These are phyloP conservation scores for Bombus difficillimus DNA, from an alignment of 1,140 invertebrate genomes.

Conservation along the genomic window DNA sequence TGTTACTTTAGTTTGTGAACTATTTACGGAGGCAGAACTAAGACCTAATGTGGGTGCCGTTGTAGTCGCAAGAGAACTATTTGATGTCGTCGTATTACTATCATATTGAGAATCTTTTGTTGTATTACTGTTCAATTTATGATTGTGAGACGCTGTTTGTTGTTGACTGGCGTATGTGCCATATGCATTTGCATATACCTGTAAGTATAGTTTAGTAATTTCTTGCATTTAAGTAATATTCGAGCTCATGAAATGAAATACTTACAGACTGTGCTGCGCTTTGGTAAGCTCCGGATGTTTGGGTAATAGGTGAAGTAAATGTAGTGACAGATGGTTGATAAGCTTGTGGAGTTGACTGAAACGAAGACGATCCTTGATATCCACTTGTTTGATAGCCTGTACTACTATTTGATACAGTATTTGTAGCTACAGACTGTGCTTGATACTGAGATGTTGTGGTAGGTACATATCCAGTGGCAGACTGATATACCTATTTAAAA, in stretches of 20 bases:
- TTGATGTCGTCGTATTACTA: conserved; percentile 81
- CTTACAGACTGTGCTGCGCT: conserved; percentile 79
- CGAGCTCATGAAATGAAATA: not conserved
- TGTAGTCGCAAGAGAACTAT: conserved; percentile 81
- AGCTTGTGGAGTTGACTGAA: conserved; percentile 77
- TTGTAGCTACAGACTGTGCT: conserved; percentile 76
- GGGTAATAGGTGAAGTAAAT: conserved; percentile 79
- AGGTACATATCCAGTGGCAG: conserved; percentile 75
- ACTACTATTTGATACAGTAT: conserved; percentile 75
- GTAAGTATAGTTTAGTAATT: conserved; percentile 16
- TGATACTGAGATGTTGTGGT: conserved; percentile 80
- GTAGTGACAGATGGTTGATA: conserved; percentile 81
- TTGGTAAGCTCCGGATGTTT: conserved; percentile 77
- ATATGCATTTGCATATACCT: conserved; percentile 79
- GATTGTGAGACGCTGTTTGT: conserved; percentile 79
- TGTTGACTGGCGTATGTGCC: conserved; percentile 76
- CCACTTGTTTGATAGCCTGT: conserved; percentile 76
- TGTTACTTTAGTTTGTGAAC: conserved; percentile 81
- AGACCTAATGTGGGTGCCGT: conserved; percentile 82
- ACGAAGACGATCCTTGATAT: conserved; percentile 79
- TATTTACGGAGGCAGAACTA: conserved; percentile 80
- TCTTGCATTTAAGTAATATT: not conserved
- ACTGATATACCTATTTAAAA: conserved; percentile 74
- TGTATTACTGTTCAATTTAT: conserved; percentile 80
- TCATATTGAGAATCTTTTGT: conserved; percentile 84